phyloP scores from a whole-genome alignment of 2,888 invertebrate species.

The Toxonevra muliebris region DNA sequence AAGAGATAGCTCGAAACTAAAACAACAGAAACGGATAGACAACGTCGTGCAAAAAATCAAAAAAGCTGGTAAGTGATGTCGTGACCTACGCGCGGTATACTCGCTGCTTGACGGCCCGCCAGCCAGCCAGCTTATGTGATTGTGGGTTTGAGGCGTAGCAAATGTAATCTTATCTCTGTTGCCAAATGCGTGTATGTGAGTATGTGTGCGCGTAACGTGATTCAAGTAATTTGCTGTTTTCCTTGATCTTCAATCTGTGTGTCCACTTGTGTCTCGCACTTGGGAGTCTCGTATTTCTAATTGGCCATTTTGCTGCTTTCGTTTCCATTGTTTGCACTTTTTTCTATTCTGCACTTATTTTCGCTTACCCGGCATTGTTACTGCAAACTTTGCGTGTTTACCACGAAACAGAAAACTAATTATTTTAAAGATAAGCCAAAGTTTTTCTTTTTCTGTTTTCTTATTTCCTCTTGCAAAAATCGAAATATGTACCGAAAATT shows the following conservation, averaged over 20 bases:
- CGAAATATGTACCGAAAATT: no score
- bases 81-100: no score
- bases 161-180: constrained; percentile 15
- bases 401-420: no score
- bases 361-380: background rate
- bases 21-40: background rate
- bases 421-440: no score
- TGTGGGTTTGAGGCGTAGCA: background rate
- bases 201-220: background rate
- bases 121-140: background rate
- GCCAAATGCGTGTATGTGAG: constrained; percentile 20
- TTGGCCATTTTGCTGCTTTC: background rate
- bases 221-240: background rate
- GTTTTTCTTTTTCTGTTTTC: no score
- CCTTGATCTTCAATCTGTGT: background rate
- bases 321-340: background rate
- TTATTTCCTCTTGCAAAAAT: no score
- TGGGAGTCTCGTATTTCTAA: no score
- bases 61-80: no score
- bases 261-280: background rate
- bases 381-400: no score
- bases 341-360: background rate
- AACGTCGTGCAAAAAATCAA: background rate
- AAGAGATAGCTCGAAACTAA: constrained; percentile 5
- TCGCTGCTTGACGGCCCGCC: background rate